Evolutionary conservation across 2,888 invertebrate species (phyloP).

Genomic region (Caradrina kadenii): DNA sequence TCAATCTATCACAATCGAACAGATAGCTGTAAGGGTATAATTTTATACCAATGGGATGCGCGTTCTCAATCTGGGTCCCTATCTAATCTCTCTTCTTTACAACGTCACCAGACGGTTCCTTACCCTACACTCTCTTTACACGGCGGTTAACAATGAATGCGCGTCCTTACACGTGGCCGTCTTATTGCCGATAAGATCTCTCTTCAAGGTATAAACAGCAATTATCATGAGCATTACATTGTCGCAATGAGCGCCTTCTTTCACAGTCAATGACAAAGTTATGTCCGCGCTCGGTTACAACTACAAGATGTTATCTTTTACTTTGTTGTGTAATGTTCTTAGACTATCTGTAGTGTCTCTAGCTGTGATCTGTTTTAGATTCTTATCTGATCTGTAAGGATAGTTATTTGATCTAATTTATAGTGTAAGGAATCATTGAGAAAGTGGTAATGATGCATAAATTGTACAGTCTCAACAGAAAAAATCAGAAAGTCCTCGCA

Average conservation of each 20-base stretch:
- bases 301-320: constrained; percentile 40
- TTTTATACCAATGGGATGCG: constrained; percentile 11
- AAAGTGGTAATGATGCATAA: constrained; percentile 8
- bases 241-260: constrained; percentile 45
- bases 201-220: constrained; percentile 27
- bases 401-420: constrained; percentile 14
- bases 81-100: constrained; percentile 22
- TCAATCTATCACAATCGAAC: not conserved
- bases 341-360: constrained; percentile 13
- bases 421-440: not conserved
- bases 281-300: constrained; percentile 27
- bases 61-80: constrained; percentile 3
- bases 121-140: not conserved
- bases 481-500: not conserved
- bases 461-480: not conserved
- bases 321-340: constrained; percentile 24
- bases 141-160: constrained; percentile 4
- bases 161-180: not conserved
- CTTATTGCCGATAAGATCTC: constrained; percentile 34
- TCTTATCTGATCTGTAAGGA: constrained; percentile 21
- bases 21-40: not conserved
- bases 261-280: constrained; percentile 42
- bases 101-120: constrained; percentile 5
- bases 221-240: constrained; percentile 52
- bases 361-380: constrained; percentile 27